A percentile compares a stretch with the other conserved stretches of the same genome.
These are phyloP conservation scores for Notarius quadriscutis DNA, from an alignment of 2,113 vertebrate species.

Conservation along the genomic window DNA sequence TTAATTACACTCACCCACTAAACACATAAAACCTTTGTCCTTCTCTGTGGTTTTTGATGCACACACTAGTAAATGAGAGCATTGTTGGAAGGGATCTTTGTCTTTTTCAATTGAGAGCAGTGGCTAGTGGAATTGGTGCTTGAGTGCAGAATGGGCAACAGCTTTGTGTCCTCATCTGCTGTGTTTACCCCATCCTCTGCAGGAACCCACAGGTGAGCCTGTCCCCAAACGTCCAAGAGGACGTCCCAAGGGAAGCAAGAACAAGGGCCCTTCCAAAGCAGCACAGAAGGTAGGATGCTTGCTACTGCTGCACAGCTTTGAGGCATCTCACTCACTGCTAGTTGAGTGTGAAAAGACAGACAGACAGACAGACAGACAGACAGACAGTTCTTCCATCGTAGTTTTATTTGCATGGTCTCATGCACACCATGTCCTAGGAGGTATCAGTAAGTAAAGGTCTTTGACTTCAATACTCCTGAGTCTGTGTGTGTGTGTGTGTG, in stretches of 20 bases:
- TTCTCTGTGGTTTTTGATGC: conserved; percentile 32
- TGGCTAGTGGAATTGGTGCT: neutral
- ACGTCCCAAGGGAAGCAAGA: conserved; percentile 97
- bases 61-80: conserved; percentile 49
- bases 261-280: conserved; percentile 95
- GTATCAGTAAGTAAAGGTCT: neutral
- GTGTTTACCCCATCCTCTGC: conserved; percentile 54
- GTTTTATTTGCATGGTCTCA: neutral
- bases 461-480: neutral
- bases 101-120: conserved; percentile 4
- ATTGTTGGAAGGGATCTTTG: conserved; percentile 44
- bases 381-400: neutral
- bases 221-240: conserved; percentile 96
- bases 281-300: conserved; percentile 89
- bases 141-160: conserved; percentile 19
- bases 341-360: neutral
- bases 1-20: conserved; percentile 11
- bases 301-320: conserved; percentile 43
- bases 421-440: neutral
- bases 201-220: conserved; percentile 91
- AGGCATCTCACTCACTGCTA: conserved; percentile 6
- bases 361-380: neutral
- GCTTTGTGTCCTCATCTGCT: conserved; percentile 57
- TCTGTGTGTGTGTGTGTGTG: conserved; percentile 1
- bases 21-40: conserved; percentile 39